Evolutionary conservation across 2,888 invertebrate species (phyloP).

Genomic region (Pristionchus fissidentatus): DNA sequence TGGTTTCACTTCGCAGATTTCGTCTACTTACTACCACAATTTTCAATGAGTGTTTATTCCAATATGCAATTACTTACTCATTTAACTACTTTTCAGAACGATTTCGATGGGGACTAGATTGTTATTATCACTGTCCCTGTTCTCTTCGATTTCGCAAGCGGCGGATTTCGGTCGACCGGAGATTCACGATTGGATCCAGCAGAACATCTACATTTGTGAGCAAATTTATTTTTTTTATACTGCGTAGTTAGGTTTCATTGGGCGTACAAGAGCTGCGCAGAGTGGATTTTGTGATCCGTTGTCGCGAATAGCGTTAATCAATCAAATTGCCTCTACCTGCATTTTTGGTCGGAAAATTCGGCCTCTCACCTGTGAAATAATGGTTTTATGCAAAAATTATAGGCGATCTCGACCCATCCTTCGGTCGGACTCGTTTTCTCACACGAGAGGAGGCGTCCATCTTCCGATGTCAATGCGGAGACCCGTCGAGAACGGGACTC

Average conservation of each 20-base stretch:
- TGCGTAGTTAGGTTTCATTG: no score
- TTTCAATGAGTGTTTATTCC: neutral
- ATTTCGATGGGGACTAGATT: neutral
- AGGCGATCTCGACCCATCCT: conserved; percentile 46
- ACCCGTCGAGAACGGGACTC: conserved; percentile 30
- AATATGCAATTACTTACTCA: neutral
- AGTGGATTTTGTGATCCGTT: no score
- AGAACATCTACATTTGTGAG: conserved; percentile 48
- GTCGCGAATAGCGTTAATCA: no score
- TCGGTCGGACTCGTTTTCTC: conserved; percentile 48
- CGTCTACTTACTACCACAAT: no score
- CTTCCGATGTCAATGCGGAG: conserved; percentile 43
- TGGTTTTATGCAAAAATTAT: neutral
- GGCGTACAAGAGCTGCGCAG: neutral
- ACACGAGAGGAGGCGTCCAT: conserved; percentile 17
- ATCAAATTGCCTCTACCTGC: no score
- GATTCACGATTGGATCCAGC: conserved; percentile 47
- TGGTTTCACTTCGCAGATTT: neutral
- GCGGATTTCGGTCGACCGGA: neutral
- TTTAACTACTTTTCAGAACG: neutral
- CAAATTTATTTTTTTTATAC: neutral
- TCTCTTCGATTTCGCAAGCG: neutral
- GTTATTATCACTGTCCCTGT: neutral
- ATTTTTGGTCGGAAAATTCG: neutral
- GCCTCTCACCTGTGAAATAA: neutral